A percentile compares a stretch with the other conserved stretches of the same genome.
phyloP scores from a whole-genome alignment of 2,797 vertebrate species.

The Cyprinodon diabolis region DNA sequence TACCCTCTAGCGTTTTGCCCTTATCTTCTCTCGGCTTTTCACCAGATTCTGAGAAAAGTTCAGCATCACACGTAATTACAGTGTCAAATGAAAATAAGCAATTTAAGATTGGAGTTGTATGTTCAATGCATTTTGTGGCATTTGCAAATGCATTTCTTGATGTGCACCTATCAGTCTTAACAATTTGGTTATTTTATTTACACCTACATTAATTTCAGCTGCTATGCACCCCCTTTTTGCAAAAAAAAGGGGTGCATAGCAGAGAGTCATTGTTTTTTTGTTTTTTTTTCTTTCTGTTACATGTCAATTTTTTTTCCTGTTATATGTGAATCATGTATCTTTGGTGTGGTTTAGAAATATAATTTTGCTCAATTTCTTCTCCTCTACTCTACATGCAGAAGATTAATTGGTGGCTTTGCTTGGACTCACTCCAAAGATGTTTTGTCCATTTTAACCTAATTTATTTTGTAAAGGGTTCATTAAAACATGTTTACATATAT shows the following conservation, averaged over 20 bases:
- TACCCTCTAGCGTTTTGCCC: background rate
- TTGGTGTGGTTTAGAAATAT: too few relatives aligned
- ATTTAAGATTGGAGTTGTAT: background rate
- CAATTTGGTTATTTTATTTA: background rate
- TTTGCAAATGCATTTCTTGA: background rate
- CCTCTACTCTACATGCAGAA: too few relatives aligned
- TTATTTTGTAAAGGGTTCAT: too few relatives aligned
- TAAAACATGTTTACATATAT: too few relatives aligned
- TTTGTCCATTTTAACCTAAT: too few relatives aligned
- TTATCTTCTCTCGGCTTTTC: background rate
- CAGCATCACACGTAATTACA: background rate
- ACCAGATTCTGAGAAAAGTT: background rate
- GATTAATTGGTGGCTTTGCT: too few relatives aligned
- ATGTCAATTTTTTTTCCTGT: too few relatives aligned
- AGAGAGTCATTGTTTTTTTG: background rate
- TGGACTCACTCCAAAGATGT: too few relatives aligned
- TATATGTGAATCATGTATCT: too few relatives aligned
- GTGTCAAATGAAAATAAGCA: background rate
- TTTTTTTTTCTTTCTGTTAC: too few relatives aligned
- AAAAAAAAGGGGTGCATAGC: background rate
- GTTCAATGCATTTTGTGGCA: background rate
- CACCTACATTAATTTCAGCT: background rate
- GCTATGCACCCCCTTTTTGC: background rate
- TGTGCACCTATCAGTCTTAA: background rate
- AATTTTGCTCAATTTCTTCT: too few relatives aligned